phyloP scores from a whole-genome alignment of 2,113 vertebrate genomes.

The Pheucticus melanocephalus region DNA sequence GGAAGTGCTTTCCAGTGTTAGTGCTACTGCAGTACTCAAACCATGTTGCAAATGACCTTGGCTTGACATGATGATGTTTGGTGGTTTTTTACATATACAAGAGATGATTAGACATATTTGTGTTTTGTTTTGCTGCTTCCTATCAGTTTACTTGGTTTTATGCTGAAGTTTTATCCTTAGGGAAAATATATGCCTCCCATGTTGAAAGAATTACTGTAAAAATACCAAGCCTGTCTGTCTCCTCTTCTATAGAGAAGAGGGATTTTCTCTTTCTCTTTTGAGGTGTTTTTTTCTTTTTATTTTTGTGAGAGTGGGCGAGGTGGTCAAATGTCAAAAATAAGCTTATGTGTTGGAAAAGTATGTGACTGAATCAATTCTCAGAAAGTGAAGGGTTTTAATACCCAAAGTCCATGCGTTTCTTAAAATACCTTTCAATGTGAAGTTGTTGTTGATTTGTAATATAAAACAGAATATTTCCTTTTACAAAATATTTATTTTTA shows the following conservation, averaged over 20 bases:
- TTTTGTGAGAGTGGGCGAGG: too few relatives aligned
- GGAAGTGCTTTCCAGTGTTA: neutral
- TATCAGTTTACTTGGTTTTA: neutral
- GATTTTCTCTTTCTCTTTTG: neutral
- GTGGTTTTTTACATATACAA: neutral
- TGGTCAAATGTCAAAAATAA: neutral
- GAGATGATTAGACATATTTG: neutral
- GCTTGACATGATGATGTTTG: neutral
- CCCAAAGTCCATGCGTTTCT: neutral
- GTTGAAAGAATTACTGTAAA: neutral
- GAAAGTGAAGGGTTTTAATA: neutral
- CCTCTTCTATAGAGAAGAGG: neutral
- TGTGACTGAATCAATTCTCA: neutral
- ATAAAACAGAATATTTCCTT: neutral
- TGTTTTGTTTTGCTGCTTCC: neutral
- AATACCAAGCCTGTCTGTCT: neutral
- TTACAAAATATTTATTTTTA: neutral
- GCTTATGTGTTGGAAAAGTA: neutral
- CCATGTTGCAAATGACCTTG: neutral
- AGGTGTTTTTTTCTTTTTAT: rapidly evolving
- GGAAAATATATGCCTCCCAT: neutral
- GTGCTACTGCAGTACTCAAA: neutral
- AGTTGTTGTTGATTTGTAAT: neutral
- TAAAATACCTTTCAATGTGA: neutral
- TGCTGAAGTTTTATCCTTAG: neutral